Evolutionary conservation across 2,113 vertebrate genomes (phyloP), one percentile per base, ranked within the genome.

Genomic region (Leptobrachium leishanense): DNA sequence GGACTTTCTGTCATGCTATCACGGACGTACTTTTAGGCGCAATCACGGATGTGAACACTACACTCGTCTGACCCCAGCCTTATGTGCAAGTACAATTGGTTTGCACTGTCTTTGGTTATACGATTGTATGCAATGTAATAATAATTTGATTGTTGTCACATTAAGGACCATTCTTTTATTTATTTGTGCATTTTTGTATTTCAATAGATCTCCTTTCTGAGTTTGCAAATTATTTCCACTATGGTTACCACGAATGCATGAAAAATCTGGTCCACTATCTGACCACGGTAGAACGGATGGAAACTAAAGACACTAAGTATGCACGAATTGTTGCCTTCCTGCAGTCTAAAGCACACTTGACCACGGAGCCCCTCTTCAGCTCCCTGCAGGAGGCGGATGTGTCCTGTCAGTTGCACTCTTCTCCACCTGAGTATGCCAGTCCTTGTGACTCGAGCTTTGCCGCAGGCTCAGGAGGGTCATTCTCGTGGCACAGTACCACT

Each of bases 211-310:
- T 99, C 59, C 88, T 98, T 68, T 93, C 95, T n/a, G 98, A 99
- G 85, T 99, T 99, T 81, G 96, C 98, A n/a, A 98, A 96, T 88
- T 99, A 98, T 76, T 99, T 98, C 84, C 97, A 98, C 88, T 98
- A 96, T 7, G 98, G 98, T 81, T 99, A 99, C 86, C 97, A 97
- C 79, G 97, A 99, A 85, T 99, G 98, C 76, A 98, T 99, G 97
- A 98, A 97, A 88, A 99, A 99, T 86, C 88, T 99, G 76, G 98
- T 99, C 63, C 97, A 99, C 84, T 99, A 99, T 77, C 90, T 99
- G 83, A 99, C 97, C 82, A 98, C 98, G 0, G 97, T 98, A 87
- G 98, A 99, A 87, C 85, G 96, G 65, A 95, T 95, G 86, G 98
- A 99, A 85, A 98, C 96, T 88, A 98, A 97, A 89, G 98, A 99